A percentile compares a stretch with the other conserved stretches of the same genome.
These are phyloP conservation scores for Erebia palarica DNA, from an alignment of 2,888 invertebrate species.

Conservation along the genomic window DNA sequence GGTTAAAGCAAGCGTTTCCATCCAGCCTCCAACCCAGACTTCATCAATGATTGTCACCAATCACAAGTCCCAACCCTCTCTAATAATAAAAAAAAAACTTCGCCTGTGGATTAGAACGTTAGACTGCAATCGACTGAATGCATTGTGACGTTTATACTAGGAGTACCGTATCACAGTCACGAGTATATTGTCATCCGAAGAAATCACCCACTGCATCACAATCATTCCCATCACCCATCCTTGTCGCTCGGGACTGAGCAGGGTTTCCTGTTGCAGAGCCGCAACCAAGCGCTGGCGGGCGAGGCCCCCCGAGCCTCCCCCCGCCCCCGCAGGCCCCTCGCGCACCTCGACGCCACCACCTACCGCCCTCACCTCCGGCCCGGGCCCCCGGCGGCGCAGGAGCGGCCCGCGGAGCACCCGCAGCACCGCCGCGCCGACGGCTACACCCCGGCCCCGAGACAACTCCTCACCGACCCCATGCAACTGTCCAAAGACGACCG, in stretches of 20 bases:
- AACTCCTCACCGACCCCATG: constrained; percentile 44
- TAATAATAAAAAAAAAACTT: not conserved
- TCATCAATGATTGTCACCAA: not conserved
- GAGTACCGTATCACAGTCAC: not conserved
- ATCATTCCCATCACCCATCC: constrained; percentile 40
- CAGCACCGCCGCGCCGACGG: constrained; percentile 66
- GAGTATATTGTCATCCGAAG: not conserved
- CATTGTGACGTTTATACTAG: not conserved
- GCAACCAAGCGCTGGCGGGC: constrained; percentile 70
- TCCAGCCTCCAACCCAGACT: no score
- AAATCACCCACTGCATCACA: constrained; percentile 18
- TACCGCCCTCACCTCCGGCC: constrained; percentile 61
- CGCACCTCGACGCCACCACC: constrained; percentile 67
- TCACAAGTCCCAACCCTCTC: not conserved
- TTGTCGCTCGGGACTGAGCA: constrained; percentile 58
- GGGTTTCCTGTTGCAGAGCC: constrained; percentile 80
- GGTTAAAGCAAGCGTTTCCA: no score
- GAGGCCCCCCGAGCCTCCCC: constrained; percentile 38
- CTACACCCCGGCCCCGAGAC: constrained; percentile 51
- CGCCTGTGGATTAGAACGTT: no score
- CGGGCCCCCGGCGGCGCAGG: constrained; percentile 51
- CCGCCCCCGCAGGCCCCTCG: constrained; percentile 49
- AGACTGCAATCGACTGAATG: not conserved
- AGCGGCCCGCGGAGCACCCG: constrained; percentile 43
- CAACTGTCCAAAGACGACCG: constrained; percentile 35